A percentile compares a stretch with the other conserved stretches of the same genome.
Conservation (phyloP, 1,140 invertebrate species). For the Bombus impatiens region DNA sequence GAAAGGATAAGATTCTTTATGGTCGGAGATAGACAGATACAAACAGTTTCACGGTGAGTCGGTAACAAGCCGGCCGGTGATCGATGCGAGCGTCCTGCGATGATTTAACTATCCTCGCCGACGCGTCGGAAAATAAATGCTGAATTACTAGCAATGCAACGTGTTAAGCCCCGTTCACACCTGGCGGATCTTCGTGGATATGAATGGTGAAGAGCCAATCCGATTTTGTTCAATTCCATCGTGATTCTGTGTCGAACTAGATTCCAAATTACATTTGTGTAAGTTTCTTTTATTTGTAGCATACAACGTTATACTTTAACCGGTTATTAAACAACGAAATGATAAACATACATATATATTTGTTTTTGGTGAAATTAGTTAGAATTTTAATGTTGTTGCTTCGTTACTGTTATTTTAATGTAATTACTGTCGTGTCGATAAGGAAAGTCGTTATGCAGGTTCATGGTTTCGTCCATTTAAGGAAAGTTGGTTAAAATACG, state of each 20-base stretch:
- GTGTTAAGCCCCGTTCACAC: neutral
- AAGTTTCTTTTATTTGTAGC: neutral
- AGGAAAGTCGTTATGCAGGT: too few species aligned
- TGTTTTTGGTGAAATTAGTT: neutral
- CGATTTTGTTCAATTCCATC: too few species aligned
- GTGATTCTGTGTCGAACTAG: neutral
- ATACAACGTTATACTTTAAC: neutral
- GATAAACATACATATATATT: neutral
- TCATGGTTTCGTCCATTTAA: too few species aligned
- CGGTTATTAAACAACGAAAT: neutral
- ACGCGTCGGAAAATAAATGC: slow-evolving; percentile 28
- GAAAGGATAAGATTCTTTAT: slow-evolving; percentile 57
- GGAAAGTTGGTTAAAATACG: too few species aligned
- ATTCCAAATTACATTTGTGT: neutral
- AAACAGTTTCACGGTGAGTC: slow-evolving; percentile 49
- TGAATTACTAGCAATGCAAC: slow-evolving; percentile 28
- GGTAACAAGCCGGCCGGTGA: slow-evolving; percentile 42
- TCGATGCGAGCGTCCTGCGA: slow-evolving; percentile 43
- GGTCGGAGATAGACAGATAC: slow-evolving; percentile 54
- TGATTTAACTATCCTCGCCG: slow-evolving; percentile 49
- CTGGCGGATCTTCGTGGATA: neutral
- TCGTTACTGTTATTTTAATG: too few species aligned
- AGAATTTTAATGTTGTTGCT: neutral
- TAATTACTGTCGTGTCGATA: too few species aligned
- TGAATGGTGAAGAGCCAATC: neutral